Percentiles rank a stretch among this genome's conserved stretches.
These are phyloP conservation scores for Drosophila mojavensis DNA, from an alignment of 1,140 invertebrate genomes.

Conservation along the genomic window DNA sequence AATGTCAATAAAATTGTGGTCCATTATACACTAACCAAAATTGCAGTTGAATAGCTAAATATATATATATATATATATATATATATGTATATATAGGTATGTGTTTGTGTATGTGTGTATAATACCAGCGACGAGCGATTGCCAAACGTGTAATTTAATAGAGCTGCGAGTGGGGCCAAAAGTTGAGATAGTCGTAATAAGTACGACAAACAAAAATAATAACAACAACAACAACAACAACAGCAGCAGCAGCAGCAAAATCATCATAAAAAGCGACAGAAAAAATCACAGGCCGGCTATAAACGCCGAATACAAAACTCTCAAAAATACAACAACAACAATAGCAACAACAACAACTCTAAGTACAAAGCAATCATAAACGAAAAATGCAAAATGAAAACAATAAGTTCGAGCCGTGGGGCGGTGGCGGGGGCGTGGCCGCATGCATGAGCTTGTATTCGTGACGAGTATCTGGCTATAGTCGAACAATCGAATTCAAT, in stretches of 20 bases:
- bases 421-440: not conserved
- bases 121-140: conserved; percentile 51
- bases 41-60: conserved; percentile 64
- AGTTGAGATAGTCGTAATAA: conserved; percentile 66
- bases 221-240: conserved; percentile 14
- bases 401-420: conserved; percentile 65
- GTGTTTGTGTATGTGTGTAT: too few species aligned
- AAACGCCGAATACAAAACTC: conserved; percentile 57
- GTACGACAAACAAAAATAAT: conserved; percentile 13
- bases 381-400: conserved; percentile 63
- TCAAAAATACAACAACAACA: conserved; percentile 5
- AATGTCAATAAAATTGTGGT: conserved; percentile 83
- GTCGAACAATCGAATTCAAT: conserved; percentile 74
- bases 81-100: not conserved
- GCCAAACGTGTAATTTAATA: conserved; percentile 74
- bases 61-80: not conserved
- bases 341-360: conserved; percentile 46
- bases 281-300: conserved; percentile 78
- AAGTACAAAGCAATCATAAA: conserved; percentile 80
- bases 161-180: conserved; percentile 68
- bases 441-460: not conserved
- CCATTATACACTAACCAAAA: conserved; percentile 77
- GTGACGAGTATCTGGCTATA: conserved; percentile 17
- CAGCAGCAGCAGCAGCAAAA: conserved; percentile 10
- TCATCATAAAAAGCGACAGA: conserved; percentile 26